These are phyloP conservation scores for Piscicola geometra DNA, from an alignment of 2,888 invertebrate genomes.

Conservation along the genomic window DNA sequence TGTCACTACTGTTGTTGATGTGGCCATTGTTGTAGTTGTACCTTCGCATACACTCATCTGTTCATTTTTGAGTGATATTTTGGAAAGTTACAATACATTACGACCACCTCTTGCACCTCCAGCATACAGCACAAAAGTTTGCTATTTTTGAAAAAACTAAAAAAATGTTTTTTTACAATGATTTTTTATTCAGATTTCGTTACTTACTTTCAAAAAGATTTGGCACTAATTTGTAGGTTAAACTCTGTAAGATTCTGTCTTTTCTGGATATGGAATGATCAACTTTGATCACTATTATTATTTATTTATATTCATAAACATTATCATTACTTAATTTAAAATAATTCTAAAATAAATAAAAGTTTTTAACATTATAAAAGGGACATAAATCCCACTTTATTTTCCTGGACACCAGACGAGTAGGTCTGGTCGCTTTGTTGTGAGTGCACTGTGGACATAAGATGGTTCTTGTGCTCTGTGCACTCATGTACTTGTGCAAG, in stretches of 20 bases:
- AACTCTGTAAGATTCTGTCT: constrained; percentile 4
- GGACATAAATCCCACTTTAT: background rate
- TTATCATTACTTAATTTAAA: too few relatives aligned
- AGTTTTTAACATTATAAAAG: background rate
- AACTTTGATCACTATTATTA: too few relatives aligned
- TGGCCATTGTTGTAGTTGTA: background rate
- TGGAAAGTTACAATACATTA: too few relatives aligned
- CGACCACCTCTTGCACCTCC: too few relatives aligned
- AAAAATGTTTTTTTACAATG: too few relatives aligned
- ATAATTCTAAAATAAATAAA: too few relatives aligned
- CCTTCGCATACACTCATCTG: constrained; percentile 8
- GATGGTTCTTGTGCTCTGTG: background rate
- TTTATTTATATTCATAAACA: too few relatives aligned
- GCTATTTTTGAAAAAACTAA: too few relatives aligned
- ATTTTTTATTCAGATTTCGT: too few relatives aligned
- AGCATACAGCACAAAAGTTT: too few relatives aligned
- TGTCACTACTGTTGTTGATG: background rate
- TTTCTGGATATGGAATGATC: background rate
- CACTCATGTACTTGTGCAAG: background rate
- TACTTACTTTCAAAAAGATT: constrained; percentile 3
- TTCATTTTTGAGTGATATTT: too few relatives aligned
- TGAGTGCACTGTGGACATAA: background rate
- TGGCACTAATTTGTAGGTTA: background rate
- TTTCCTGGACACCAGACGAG: background rate
- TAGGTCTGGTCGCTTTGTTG: background rate